Percentiles rank a stretch among this genome's conserved stretches.
These are phyloP conservation scores for Trimorus sp. DNA, from an alignment of 2,888 invertebrate species.

Conservation along the genomic window DNA sequence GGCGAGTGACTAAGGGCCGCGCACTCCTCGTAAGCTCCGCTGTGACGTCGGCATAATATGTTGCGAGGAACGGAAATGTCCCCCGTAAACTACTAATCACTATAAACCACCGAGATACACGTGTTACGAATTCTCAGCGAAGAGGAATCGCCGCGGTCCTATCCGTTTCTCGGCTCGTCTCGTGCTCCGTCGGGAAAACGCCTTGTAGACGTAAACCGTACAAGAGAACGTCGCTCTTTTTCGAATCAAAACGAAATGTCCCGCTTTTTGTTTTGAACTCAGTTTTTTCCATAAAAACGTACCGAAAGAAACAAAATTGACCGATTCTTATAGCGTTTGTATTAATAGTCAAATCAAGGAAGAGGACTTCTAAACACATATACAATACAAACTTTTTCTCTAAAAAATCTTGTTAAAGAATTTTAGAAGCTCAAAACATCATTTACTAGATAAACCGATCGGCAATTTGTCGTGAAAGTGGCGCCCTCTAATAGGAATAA, in stretches of 20 bases:
- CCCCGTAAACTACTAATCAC: slow-evolving; percentile 79
- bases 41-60: slow-evolving; percentile 62
- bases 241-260: slow-evolving; percentile 47
- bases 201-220: slow-evolving; percentile 70
- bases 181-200: slow-evolving; percentile 72
- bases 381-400: no score
- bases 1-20: slow-evolving; percentile 70
- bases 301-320: no score
- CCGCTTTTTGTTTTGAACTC: not conserved
- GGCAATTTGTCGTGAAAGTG: no score
- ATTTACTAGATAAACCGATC: no score
- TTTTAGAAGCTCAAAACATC: no score
- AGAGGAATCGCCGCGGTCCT: slow-evolving; percentile 73
- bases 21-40: slow-evolving; percentile 67
- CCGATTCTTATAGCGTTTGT: no score
- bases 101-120: slow-evolving; percentile 79
- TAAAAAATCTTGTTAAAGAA: no score
- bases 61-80: slow-evolving; percentile 75
- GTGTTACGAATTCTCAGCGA: slow-evolving; percentile 78
- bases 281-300: no score
- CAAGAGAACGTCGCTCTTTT: slow-evolving; percentile 45
- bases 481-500: no score
- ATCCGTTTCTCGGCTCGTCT: slow-evolving; percentile 69
- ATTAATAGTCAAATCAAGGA: no score
- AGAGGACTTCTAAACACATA: no score